Evolutionary conservation across 2,113 vertebrate genomes (phyloP).

Genomic region (Vombatus ursinus): DNA sequence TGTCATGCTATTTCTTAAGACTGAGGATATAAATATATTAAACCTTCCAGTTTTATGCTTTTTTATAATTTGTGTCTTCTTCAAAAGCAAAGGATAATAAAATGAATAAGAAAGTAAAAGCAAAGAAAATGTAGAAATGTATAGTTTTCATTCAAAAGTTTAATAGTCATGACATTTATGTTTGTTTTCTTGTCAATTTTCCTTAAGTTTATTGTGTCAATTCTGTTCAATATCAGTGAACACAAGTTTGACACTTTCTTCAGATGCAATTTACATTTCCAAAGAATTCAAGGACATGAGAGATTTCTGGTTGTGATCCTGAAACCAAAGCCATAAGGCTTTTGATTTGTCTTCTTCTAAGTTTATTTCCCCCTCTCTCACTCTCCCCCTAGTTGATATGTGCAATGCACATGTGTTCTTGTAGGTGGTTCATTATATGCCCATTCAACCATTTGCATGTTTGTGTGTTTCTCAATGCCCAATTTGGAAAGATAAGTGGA

Average conservation of each 20-base stretch:
- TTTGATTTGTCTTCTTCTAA: not conserved
- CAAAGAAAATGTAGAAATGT: not conserved
- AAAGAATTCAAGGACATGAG: not conserved
- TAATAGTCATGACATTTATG: not conserved
- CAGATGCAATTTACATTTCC: not conserved
- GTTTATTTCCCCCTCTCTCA: not conserved
- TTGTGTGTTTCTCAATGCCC: not conserved
- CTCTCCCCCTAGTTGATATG: not conserved
- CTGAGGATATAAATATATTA: not conserved
- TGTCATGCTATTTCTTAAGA: not conserved
- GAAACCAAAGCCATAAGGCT: not conserved
- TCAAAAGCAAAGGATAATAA: not conserved
- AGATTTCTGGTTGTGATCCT: not conserved
- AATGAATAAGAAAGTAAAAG: not conserved
- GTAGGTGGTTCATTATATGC: not conserved
- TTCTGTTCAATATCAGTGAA: not conserved
- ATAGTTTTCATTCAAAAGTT: not conserved
- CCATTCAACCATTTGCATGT: not conserved
- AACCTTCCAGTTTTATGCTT: not conserved
- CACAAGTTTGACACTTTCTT: not conserved
- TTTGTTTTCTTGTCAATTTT: not conserved
- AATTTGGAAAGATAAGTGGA: not conserved
- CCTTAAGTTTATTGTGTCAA: not conserved
- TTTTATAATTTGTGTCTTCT: not conserved
- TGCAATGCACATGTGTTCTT: not conserved